Base-by-base conservation (phyloP, 2,888 invertebrate species). In the Adelphocoris suturalis region DNA sequence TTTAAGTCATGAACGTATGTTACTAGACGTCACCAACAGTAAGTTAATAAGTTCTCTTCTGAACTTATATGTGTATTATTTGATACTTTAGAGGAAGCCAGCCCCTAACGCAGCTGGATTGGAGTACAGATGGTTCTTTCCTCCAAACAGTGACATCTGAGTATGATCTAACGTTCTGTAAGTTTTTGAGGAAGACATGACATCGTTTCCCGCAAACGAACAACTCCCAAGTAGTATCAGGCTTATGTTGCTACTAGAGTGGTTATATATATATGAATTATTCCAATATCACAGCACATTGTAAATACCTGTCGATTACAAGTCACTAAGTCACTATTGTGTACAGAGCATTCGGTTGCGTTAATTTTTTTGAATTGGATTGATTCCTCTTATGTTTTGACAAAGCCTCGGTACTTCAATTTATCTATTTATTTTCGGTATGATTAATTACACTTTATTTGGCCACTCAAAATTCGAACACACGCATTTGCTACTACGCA, bases 81-180 rank as follows among this genome's bases (percentile, higher is more conserved):
- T 52, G 47, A 82, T 27, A 27, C 3, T 86, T 46, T 27, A 89
- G 97, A 19, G 97, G 97, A 0, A 96, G 97, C 0, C 97, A 97
- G 92, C 96, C 97, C 0, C 94, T 98, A 4, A 96, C 96, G 90
- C 97, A 98, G 92, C 94, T 98, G 88, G 98, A 98, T 93, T 98
- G 98, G 98, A 98, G 98, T 93, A 95, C 96, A 68, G 98, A 98
- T 93, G 97, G 97, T 90, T 96, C 96, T 93, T 97, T 96, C 93
- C 94, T 98, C 90, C 98, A 98, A 94, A 97, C 97, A 0, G 97
- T 97, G 87, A 97, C 98, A 19, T 97, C 97, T 90, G 98, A 98
- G 93, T 97, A 97, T 92, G 98, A 98, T 93, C 94, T 98, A 86
- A 95, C 97, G 7, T 98, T 97, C 93, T 98, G 97, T 97, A 94